These are phyloP conservation scores for Chauna torquata DNA, from an alignment of 2,113 vertebrate species.

Conservation along the genomic window DNA sequence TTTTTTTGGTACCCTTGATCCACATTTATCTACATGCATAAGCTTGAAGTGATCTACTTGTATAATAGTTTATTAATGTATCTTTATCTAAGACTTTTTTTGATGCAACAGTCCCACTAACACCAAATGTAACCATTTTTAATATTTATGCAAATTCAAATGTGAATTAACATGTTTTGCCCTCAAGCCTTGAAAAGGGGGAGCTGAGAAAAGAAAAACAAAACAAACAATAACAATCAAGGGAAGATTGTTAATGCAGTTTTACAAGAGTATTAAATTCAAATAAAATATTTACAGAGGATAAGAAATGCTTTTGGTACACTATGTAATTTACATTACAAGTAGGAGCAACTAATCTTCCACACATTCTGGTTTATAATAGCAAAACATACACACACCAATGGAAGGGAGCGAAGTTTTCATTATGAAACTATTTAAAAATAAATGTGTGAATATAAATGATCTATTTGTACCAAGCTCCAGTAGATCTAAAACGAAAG, in stretches of 20 bases:
- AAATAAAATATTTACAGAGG: slow-evolving; percentile 71
- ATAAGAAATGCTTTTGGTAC: slow-evolving; percentile 50
- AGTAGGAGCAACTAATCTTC: slow-evolving; percentile 67
- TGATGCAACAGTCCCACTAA: not conserved
- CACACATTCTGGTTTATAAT: slow-evolving; percentile 57
- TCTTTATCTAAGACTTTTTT: not conserved
- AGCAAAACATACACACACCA: not conserved
- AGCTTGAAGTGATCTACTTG: not conserved
- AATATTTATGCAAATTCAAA: not conserved
- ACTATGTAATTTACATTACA: slow-evolving; percentile 61
- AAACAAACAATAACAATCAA: slow-evolving; percentile 37
- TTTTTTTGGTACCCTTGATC: accelerated
- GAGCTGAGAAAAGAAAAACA: not conserved
- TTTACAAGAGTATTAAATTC: slow-evolving; percentile 66
- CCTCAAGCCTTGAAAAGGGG: not conserved
- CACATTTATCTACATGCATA: not conserved
- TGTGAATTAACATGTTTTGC: not conserved
- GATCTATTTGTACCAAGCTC: slow-evolving; percentile 68
- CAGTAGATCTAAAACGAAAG: slow-evolving; percentile 59
- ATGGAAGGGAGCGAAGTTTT: slow-evolving; percentile 49
- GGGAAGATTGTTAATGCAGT: slow-evolving; percentile 46
- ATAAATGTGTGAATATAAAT: slow-evolving; percentile 73
- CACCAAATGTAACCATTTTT: not conserved
- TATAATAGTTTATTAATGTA: not conserved
- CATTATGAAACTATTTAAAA: slow-evolving; percentile 73